Evolutionary conservation across 2,888 invertebrate genomes (phyloP).

Genomic region (Parthenolecanium corni): DNA sequence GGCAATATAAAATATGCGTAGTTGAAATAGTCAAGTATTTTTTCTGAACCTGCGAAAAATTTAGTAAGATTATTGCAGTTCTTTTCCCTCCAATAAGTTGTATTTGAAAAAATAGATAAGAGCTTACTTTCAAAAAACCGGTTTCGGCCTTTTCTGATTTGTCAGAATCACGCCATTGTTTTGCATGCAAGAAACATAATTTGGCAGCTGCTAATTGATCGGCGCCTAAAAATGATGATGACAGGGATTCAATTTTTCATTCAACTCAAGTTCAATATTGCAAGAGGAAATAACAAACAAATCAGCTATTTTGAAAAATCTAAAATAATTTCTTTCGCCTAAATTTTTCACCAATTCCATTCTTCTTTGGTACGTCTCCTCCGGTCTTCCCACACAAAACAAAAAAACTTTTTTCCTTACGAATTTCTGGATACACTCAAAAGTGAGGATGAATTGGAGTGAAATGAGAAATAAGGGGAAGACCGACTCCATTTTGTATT

Average conservation of each 20-base stretch:
- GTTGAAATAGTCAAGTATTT: conserved; percentile 42
- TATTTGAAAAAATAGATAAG: background rate
- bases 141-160: conserved; percentile 32
- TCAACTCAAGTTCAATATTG: conserved; percentile 1
- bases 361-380: no score
- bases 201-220: conserved; percentile 44
- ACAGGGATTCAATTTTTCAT: no score
- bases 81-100: background rate
- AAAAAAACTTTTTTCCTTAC: no score
- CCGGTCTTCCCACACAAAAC: no score
- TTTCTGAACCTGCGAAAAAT: conserved; percentile 39
- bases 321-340: no score
- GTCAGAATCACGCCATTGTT: conserved; percentile 36
- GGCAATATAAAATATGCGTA: conserved; percentile 41
- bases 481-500: no score
- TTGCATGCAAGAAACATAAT: conserved; percentile 42
- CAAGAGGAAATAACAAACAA: no score
- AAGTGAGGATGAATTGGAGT: no score
- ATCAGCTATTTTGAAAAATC: no score
- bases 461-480: no score
- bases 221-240: conserved; percentile 37
- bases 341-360: no score
- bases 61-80: background rate
- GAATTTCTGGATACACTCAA: no score
- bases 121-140: conserved; percentile 32